A percentile compares a stretch with the other conserved stretches of the same genome.
These are phyloP conservation scores for Cosmorhoe ocellata DNA, from an alignment of 2,888 invertebrate species.

Conservation along the genomic window DNA sequence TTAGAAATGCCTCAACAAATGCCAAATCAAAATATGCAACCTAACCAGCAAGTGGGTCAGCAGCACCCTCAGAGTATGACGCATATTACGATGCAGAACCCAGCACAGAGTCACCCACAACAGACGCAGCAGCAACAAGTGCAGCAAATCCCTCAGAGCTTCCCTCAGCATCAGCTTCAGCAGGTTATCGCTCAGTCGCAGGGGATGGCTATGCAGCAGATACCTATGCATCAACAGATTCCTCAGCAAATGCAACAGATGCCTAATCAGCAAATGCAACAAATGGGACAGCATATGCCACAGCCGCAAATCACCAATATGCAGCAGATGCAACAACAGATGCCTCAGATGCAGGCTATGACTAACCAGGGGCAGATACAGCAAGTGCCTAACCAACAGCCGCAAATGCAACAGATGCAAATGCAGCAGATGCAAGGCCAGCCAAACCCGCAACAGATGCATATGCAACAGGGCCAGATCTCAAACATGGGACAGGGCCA, in stretches of 20 bases:
- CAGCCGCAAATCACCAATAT: conserved; percentile 75
- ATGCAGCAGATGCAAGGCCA: conserved; percentile 78
- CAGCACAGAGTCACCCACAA: conserved; percentile 64
- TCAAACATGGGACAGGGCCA: conserved; percentile 73
- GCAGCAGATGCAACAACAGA: conserved; percentile 78
- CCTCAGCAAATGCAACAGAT: conserved; percentile 81
- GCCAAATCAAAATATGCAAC: conserved; percentile 70
- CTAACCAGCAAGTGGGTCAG: conserved; percentile 69
- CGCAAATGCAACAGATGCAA: conserved; percentile 79
- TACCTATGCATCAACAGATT: conserved; percentile 79
- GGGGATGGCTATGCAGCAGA: conserved; percentile 77
- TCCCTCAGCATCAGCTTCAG: conserved; percentile 79
- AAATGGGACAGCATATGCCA: conserved; percentile 74
- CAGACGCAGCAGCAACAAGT: conserved; percentile 73
- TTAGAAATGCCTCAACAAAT: conserved; percentile 79
- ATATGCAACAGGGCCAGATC: conserved; percentile 79
- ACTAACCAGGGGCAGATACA: conserved; percentile 73
- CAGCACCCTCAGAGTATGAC: conserved; percentile 80
- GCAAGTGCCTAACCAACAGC: conserved; percentile 74
- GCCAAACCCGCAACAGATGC: conserved; percentile 74
- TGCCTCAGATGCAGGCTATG: conserved; percentile 77
- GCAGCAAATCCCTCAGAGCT: conserved; percentile 79
- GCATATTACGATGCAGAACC: conserved; percentile 75
- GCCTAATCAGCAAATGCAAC: conserved; percentile 80
- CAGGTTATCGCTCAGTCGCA: conserved; percentile 78